Evolutionary conservation across 2,797 vertebrate genomes (phyloP), one percentile per base, ranked within the genome.

Genomic region (Gorsachius magnificus): DNA sequence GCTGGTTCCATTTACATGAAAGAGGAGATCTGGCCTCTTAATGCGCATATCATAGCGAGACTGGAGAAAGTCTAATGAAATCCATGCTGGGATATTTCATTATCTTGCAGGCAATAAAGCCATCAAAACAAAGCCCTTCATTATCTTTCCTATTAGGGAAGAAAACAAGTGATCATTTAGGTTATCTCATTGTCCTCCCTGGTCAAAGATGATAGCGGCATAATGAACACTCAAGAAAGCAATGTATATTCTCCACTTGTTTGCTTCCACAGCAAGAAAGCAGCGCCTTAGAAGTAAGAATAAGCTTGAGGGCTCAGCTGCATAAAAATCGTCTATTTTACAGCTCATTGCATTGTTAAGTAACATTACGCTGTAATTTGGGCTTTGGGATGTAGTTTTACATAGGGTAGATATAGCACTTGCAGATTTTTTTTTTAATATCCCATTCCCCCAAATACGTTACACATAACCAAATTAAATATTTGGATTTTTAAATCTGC

Each of bases 261-360:
- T 87, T 95, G 70, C 64, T 94, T 92, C 81, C 90, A 83, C 82
- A 90, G 70, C 38, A 82, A 90, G 89, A 92, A 96, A 90, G 36
- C 66, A 89, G 24, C 86, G 58, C 38, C 54, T 90, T 64, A 66
- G 81, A 94, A 89, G 80, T 48, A 76, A 87, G 68, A 94, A 89
- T 51, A 93, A 90, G 95, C 95, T 92, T 63, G 83, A 92, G 95
- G 95, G 92, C 86, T 97, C 95, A 95, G 90, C 90, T 95, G 93
- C 89, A 96, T 77, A 74, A 94, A 96, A 96, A 92, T 41, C 2
- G 4, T 85, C 91, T 92, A 87, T 97, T 97, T 97, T 93, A 96
- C 94, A 96, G 94, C 83, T 96, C 96, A 96, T 96, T 97, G 90
- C 93, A 83, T 89, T 93, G 77, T 95, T 95, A 95, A 96, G 90